Conservation (phyloP, 23 tunicate species). For the Corella eumyota region DNA sequence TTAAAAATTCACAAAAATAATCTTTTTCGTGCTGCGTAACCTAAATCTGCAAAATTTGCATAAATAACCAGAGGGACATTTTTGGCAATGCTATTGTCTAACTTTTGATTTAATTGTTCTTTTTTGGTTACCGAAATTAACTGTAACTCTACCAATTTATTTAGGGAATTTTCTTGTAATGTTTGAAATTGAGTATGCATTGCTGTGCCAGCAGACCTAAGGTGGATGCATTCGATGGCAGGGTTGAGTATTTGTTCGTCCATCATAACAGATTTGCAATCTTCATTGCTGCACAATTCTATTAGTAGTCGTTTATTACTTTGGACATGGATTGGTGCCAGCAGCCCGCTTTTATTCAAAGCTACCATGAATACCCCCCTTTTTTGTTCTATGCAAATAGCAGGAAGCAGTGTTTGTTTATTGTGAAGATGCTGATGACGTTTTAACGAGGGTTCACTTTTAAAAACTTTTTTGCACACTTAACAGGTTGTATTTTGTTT, state of each 20-base stretch:
- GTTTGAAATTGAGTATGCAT: neutral
- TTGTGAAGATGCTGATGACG: no score
- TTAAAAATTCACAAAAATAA: neutral
- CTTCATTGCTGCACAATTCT: neutral
- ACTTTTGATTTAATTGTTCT: neutral
- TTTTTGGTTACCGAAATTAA: neutral
- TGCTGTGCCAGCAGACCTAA: no score
- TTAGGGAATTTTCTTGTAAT: neutral
- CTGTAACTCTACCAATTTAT: neutral
- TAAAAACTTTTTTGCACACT: no score
- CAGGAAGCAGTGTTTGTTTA: no score
- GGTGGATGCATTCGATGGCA: neutral
- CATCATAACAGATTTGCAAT: slow-evolving; percentile 1
- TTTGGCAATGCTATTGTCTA: neutral
- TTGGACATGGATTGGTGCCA: slow-evolving; percentile 5
- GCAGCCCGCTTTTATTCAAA: no score
- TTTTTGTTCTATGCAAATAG: no score
- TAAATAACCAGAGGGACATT: neutral
- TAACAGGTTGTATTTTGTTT: no score
- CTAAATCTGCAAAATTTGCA: slow-evolving; percentile 5
- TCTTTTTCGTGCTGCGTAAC: neutral
- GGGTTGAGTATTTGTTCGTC: neutral
- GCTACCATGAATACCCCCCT: no score
- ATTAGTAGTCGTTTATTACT: neutral
- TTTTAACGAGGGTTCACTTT: no score